These are phyloP conservation scores for Aporophyla lueneburgensis DNA, from an alignment of 2,888 invertebrate genomes.

Conservation along the genomic window DNA sequence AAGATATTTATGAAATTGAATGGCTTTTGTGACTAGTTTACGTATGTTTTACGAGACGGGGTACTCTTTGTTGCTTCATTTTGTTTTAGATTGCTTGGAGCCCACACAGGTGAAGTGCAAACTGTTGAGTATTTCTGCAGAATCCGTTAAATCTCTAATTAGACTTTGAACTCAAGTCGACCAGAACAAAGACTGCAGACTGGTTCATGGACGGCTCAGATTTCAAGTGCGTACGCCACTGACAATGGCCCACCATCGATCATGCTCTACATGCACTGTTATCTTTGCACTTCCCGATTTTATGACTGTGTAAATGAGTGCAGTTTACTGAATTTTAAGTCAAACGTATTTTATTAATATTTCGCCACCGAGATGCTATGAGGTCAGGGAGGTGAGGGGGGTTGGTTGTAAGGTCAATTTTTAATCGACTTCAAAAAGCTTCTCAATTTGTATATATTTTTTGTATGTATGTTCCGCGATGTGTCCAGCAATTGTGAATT, in stretches of 20 bases:
- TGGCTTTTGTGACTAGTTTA: conserved; percentile 29
- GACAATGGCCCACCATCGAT: too few relatives aligned
- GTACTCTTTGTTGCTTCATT: conserved; percentile 1
- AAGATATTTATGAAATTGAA: conserved; percentile 56
- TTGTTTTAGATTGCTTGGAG: background rate
- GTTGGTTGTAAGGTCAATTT: background rate
- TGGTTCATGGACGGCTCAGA: too few relatives aligned
- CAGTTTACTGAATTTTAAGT: background rate
- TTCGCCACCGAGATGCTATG: background rate
- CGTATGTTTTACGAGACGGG: conserved; percentile 7
- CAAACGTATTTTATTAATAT: background rate
- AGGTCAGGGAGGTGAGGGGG: too few relatives aligned
- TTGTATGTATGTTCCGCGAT: too few relatives aligned
- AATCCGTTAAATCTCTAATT: background rate
- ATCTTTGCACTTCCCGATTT: background rate
- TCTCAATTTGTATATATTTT: too few relatives aligned
- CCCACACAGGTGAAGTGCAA: background rate
- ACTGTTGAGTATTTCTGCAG: background rate
- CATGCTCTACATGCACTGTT: background rate
- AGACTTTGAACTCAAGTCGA: background rate
- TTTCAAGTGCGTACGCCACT: too few relatives aligned
- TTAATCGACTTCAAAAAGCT: too few relatives aligned
- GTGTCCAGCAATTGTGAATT: too few relatives aligned
- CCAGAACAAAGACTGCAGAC: too few relatives aligned
- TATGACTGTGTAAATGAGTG: background rate